Conservation (phyloP, 2,888 invertebrate species). For the Drosophila eohydei region DNA sequence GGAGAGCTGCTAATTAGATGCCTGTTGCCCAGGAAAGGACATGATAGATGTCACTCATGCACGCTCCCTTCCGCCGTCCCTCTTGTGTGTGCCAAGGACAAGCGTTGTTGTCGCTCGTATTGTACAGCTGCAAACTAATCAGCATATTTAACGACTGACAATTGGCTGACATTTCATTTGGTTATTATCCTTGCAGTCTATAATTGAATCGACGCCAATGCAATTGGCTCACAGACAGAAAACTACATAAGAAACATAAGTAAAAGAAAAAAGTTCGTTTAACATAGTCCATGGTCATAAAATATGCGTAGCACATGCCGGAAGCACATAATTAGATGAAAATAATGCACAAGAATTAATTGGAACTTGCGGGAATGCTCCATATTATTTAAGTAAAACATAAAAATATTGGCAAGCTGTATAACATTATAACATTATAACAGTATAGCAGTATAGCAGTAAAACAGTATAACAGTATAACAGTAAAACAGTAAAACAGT, state of each 20-base stretch:
- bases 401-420: not conserved
- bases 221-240: slow-evolving; percentile 32
- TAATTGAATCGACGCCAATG: slow-evolving; percentile 67
- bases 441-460: not conserved
- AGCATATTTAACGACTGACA: slow-evolving; percentile 38
- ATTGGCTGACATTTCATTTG: slow-evolving; percentile 48
- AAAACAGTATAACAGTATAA: not conserved
- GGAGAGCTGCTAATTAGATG: slow-evolving; percentile 25
- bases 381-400: not conserved
- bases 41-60: slow-evolving; percentile 1
- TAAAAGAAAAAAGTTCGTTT: not conserved
- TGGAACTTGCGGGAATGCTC: slow-evolving; percentile 3
- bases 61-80: not conserved
- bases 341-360: slow-evolving; percentile 19
- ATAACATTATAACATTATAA: not conserved
- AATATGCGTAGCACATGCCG: slow-evolving; percentile 15
- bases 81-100: slow-evolving; percentile 7
- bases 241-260: not conserved
- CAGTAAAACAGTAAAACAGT: not conserved
- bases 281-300: not conserved
- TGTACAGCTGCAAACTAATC: slow-evolving; percentile 29
- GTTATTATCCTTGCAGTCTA: slow-evolving; percentile 57
- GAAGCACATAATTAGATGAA: slow-evolving; percentile 5
- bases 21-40: slow-evolving; percentile 16
- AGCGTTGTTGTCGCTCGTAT: slow-evolving; percentile 2